Percentiles rank a stretch among this genome's conserved stretches.
These are phyloP conservation scores for Forbesichthys agassizii DNA, from an alignment of 2,113 vertebrate species.

Conservation along the genomic window DNA sequence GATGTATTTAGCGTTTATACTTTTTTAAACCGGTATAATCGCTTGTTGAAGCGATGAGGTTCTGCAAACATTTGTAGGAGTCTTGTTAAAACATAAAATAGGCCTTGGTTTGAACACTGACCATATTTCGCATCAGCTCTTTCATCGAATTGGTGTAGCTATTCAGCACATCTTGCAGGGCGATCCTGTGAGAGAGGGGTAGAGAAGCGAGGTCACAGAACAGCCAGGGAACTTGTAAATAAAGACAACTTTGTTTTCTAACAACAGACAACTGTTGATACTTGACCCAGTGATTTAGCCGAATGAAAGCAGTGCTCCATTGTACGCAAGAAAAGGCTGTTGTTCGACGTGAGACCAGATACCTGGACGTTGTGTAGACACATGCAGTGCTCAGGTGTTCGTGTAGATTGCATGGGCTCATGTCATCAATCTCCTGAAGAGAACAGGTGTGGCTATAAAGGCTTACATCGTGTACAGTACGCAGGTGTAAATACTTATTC, in stretches of 20 bases:
- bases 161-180: slow-evolving; percentile 53
- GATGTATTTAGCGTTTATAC: no score
- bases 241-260: slow-evolving; percentile 23
- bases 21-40: no score
- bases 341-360: slow-evolving; percentile 15
- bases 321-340: background rate
- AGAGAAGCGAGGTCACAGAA: background rate
- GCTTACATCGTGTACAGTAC: background rate
- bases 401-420: slow-evolving; percentile 29
- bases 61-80: background rate
- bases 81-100: background rate
- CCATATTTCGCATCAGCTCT: slow-evolving; percentile 55
- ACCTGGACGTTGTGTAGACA: slow-evolving; percentile 63
- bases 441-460: slow-evolving; percentile 10
- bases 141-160: slow-evolving; percentile 54
- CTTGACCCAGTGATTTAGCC: background rate
- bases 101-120: slow-evolving; percentile 29
- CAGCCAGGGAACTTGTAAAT: slow-evolving; percentile 9
- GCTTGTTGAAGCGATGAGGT: no score
- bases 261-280: slow-evolving; percentile 37
- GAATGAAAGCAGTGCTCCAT: background rate
- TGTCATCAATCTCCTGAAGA: slow-evolving; percentile 57
- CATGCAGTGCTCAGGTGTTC: slow-evolving; percentile 34
- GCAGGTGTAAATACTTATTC: background rate
- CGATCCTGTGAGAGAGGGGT: slow-evolving; percentile 40